phyloP scores from a whole-genome alignment of 2,888 invertebrate genomes.

The Drosophila prolongata region DNA sequence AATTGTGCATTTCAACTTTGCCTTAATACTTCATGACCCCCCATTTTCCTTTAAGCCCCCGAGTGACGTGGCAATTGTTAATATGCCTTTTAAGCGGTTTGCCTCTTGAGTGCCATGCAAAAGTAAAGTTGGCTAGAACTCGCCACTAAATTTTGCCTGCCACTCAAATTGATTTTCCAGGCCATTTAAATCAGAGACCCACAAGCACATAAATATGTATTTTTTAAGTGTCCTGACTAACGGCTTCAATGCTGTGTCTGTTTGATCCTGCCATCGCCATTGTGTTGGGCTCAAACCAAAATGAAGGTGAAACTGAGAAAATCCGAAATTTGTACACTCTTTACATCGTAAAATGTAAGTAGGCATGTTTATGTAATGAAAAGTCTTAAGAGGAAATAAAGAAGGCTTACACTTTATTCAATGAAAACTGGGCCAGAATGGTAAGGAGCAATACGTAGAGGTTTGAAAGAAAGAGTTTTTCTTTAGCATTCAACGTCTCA shows the following conservation, averaged over 20 bases:
- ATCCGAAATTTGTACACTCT: neutral
- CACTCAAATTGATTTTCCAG: conserved; percentile 45
- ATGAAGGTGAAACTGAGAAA: too few relatives aligned
- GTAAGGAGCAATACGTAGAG: too few relatives aligned
- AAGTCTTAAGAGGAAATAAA: too few relatives aligned
- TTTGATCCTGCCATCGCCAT: conserved; percentile 38
- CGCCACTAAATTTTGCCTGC: neutral
- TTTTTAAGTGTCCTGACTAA: conserved; percentile 33
- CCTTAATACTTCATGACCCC: conserved; percentile 22
- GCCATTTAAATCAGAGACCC: conserved; percentile 39
- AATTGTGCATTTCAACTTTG: conserved; percentile 54
- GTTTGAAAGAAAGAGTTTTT: too few relatives aligned
- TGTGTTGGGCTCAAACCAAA: conserved; percentile 22
- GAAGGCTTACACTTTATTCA: too few relatives aligned
- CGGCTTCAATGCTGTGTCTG: neutral
- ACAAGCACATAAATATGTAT: conserved; percentile 8
- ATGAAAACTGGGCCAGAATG: too few relatives aligned
- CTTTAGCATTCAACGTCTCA: too few relatives aligned
- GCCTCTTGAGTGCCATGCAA: conserved; percentile 7
- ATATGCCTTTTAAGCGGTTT: conserved; percentile 40
- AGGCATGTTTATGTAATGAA: too few relatives aligned
- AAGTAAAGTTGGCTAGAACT: conserved; percentile 18
- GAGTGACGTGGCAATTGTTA: conserved; percentile 40
- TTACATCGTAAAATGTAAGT: too few relatives aligned
- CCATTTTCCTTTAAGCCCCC: neutral